These are phyloP conservation scores for Meteorus sp. DNA, from an alignment of 1,140 invertebrate genomes.

Conservation along the genomic window DNA sequence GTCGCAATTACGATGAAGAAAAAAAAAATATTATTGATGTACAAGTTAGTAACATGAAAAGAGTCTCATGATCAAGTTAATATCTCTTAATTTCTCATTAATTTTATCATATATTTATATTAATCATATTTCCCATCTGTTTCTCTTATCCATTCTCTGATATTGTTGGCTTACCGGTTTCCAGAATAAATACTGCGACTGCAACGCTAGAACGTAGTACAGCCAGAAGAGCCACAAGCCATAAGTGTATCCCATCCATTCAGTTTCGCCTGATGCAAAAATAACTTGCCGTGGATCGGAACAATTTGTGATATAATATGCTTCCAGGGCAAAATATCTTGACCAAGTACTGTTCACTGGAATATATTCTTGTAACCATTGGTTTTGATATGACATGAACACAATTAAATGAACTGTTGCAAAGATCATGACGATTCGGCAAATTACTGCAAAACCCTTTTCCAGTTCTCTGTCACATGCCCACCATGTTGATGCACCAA, in stretches of 20 bases:
- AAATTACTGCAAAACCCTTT: conserved; percentile 73
- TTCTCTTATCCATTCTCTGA: background rate
- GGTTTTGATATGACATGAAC: conserved; percentile 85
- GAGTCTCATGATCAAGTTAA: too few relatives aligned
- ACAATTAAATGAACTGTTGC: conserved; percentile 75
- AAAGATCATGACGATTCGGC: conserved; percentile 72
- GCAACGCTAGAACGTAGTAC: conserved; percentile 73
- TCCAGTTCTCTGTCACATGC: conserved; percentile 76
- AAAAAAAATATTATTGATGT: background rate
- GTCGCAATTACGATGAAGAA: conserved; percentile 17
- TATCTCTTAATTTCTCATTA: too few relatives aligned
- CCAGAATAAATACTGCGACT: conserved; percentile 69
- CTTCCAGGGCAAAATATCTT: conserved; percentile 71
- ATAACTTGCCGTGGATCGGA: conserved; percentile 65
- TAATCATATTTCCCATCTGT: too few relatives aligned
- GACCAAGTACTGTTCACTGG: conserved; percentile 69
- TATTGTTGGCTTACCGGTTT: conserved; percentile 63
- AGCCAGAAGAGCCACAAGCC: conserved; percentile 74
- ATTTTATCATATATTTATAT: too few relatives aligned
- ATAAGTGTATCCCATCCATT: conserved; percentile 76
- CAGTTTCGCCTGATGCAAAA: conserved; percentile 58
- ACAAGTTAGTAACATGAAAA: background rate
- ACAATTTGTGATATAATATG: conserved; percentile 65
- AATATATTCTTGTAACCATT: conserved; percentile 76
- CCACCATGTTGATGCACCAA: conserved; percentile 86